Percentiles rank a stretch among this genome's conserved stretches.
Conservation (phyloP, 1,140 invertebrate genomes). For the Drosophila trapezifrons region DNA sequence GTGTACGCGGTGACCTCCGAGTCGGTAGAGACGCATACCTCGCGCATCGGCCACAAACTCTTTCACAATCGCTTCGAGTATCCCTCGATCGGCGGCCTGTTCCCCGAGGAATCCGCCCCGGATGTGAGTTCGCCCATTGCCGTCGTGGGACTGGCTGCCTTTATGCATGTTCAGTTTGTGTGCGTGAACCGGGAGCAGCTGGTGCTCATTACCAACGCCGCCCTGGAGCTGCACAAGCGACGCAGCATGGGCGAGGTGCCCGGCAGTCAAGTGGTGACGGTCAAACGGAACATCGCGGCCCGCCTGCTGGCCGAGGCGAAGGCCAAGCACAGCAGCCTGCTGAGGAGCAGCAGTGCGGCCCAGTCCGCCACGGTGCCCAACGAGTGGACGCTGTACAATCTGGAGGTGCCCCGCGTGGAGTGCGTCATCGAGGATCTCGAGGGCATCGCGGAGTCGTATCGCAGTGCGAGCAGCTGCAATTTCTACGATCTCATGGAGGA, state of each 20-base stretch:
- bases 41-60: constrained; percentile 87
- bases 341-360: constrained; percentile 65
- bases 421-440: constrained; percentile 88
- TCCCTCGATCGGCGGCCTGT: constrained; percentile 65
- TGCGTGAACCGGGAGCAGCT: constrained; percentile 87
- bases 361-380: constrained; percentile 57
- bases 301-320: constrained; percentile 75
- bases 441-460: constrained; percentile 87
- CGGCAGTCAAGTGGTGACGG: constrained; percentile 36
- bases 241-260: constrained; percentile 67
- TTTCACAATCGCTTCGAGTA: constrained; percentile 83
- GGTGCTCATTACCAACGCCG: constrained; percentile 86
- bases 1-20: constrained; percentile 91
- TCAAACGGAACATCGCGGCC: constrained; percentile 75
- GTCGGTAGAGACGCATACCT: constrained; percentile 91
- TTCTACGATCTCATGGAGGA: constrained; percentile 83
- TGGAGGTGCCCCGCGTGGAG: constrained; percentile 87
- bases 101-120: constrained; percentile 85
- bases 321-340: constrained; percentile 74
- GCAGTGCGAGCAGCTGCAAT: constrained; percentile 85
- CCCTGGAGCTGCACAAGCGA: constrained; percentile 62
- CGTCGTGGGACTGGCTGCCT: constrained; percentile 89
- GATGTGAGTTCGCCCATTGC: constrained; percentile 88
- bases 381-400: constrained; percentile 89
- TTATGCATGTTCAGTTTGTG: constrained; percentile 89